A percentile compares a stretch with the other conserved stretches of the same genome.
These are phyloP conservation scores for Eupeodes luniger DNA, from an alignment of 2,888 invertebrate species.

Conservation along the genomic window DNA sequence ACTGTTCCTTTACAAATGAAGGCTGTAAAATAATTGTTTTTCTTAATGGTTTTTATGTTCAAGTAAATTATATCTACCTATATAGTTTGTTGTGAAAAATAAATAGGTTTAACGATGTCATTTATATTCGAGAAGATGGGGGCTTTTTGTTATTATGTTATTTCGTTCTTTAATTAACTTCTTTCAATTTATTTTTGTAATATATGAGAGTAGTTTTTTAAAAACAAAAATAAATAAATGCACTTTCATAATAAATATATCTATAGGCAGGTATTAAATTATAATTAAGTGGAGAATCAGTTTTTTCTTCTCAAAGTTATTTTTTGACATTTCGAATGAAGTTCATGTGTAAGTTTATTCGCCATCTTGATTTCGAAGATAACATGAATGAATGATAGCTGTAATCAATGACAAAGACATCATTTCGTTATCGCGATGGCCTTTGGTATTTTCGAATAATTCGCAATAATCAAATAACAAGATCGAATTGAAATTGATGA, in stretches of 20 bases:
- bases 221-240: background rate
- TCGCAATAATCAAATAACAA: no score
- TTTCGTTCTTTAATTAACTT: constrained; percentile 2
- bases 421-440: no score
- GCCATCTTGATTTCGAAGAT: no score
- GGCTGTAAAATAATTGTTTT: constrained; percentile 35
- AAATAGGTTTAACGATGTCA: constrained; percentile 25
- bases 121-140: constrained; percentile 15
- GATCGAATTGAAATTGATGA: no score
- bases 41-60: constrained; percentile 29
- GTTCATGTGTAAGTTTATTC: no score
- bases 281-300: background rate
- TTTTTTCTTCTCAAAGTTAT: background rate
- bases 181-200: background rate
- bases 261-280: no score
- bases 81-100: constrained; percentile 5
- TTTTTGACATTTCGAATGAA: no score
- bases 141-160: background rate
- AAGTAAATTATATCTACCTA: background rate
- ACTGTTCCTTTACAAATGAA: background rate
- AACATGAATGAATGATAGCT: no score
- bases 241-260: background rate
- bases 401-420: no score
- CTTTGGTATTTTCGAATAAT: no score
- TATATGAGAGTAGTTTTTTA: background rate